These are phyloP conservation scores for Cremastobaeus sp. DNA, from an alignment of 2,888 invertebrate genomes.

Conservation along the genomic window DNA sequence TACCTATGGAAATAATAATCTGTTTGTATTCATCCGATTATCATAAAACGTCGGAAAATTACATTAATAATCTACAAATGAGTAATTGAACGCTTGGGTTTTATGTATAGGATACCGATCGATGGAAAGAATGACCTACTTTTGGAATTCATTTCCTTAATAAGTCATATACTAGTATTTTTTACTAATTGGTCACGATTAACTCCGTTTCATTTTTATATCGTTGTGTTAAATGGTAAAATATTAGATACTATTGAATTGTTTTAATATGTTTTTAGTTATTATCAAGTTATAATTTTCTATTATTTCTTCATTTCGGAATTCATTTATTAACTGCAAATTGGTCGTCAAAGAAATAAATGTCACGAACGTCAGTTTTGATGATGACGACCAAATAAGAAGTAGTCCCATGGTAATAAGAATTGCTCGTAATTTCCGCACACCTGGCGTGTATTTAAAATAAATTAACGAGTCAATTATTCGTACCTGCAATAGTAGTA, in stretches of 20 bases:
- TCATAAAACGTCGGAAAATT: slow-evolving; percentile 45
- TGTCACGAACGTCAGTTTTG: background rate
- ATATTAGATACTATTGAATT: background rate
- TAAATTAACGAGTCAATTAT: slow-evolving; percentile 14
- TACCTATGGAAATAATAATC: no score
- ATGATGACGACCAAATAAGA: background rate
- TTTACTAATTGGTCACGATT: slow-evolving; percentile 52
- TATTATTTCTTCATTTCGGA: no score
- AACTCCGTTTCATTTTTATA: slow-evolving; percentile 33
- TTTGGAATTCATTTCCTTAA: slow-evolving; percentile 57
- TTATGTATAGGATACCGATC: slow-evolving; percentile 37
- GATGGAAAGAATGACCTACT: slow-evolving; percentile 52
- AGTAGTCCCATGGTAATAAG: background rate
- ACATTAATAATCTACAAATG: slow-evolving; percentile 50
- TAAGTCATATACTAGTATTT: slow-evolving; percentile 47
- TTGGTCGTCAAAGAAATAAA: background rate
- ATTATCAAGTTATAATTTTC: no score
- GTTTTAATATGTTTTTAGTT: no score
- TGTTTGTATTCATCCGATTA: slow-evolving; percentile 33
- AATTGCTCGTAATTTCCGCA: background rate
- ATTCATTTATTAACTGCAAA: no score
- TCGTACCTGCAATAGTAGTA: background rate
- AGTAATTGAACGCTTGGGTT: slow-evolving; percentile 41
- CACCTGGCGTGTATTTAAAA: slow-evolving; percentile 7
- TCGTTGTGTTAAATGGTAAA: slow-evolving; percentile 28